These are phyloP conservation scores for Trissonchulus sp. DNA, from an alignment of 2,888 invertebrate genomes.

Conservation along the genomic window DNA sequence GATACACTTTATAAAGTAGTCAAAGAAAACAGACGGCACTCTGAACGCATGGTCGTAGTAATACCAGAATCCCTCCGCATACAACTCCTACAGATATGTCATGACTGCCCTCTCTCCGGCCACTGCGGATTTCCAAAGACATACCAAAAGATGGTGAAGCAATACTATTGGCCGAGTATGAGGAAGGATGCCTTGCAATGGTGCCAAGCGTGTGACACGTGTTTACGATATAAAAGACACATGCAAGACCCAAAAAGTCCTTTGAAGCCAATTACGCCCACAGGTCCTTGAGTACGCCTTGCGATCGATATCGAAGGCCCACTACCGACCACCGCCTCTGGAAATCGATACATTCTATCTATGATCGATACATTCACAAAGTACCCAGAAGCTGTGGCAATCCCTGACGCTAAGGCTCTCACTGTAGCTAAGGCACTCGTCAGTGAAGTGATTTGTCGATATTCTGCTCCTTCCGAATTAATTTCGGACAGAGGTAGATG, in stretches of 20 bases:
- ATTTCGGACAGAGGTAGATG: conserved; percentile 37
- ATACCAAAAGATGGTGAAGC: conserved; percentile 21
- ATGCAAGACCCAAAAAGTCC: conserved; percentile 24
- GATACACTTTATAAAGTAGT: no score
- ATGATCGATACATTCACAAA: conserved; percentile 36
- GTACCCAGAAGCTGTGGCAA: conserved; percentile 40
- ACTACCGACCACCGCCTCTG: conserved; percentile 29
- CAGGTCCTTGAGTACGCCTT: conserved; percentile 38
- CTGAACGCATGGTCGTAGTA: neutral
- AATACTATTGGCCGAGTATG: conserved; percentile 36
- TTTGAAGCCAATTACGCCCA: conserved; percentile 25
- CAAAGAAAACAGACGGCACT: no score
- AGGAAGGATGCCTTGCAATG: conserved; percentile 29
- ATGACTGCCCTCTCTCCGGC: conserved; percentile 32
- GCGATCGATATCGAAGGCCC: conserved; percentile 39
- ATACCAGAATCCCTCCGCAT: neutral
- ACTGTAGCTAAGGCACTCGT: conserved; percentile 41
- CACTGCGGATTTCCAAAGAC: conserved; percentile 38
- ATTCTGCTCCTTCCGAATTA: conserved; percentile 35
- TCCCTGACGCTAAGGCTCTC: conserved; percentile 44
- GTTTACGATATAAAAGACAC: conserved; percentile 31
- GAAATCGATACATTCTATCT: conserved; percentile 39
- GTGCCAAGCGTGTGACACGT: conserved; percentile 33
- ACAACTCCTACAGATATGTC: neutral
- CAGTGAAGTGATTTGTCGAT: conserved; percentile 32